Conservation (phyloP, 2,888 invertebrate genomes). For the Lathronympha strigana region DNA sequence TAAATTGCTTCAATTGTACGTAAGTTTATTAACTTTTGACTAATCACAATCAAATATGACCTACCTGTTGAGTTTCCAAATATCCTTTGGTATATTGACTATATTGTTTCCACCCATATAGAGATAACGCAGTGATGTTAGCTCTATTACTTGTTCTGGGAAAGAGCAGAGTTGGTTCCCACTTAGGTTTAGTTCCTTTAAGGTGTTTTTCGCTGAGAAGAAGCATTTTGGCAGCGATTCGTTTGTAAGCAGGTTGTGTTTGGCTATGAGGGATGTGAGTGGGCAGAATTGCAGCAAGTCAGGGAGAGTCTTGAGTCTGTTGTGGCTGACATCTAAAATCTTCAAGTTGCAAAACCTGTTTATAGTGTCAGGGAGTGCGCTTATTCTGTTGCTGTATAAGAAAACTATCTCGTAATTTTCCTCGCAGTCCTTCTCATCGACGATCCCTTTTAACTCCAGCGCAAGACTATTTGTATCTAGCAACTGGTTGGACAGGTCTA, state of each 20-base stretch:
- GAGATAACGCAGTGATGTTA: conserved; percentile 90
- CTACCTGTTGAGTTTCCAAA: conserved; percentile 83
- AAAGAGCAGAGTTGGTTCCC: conserved; percentile 94
- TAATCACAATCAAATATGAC: conserved; percentile 23
- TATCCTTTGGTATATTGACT: conserved; percentile 90
- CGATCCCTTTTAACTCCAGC: conserved; percentile 84
- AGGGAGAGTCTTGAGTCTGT: conserved; percentile 90
- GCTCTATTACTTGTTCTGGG: conserved; percentile 93
- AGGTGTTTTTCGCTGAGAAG: conserved; percentile 81
- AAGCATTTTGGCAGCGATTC: conserved; percentile 95
- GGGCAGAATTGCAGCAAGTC: conserved; percentile 90
- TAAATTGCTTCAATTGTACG: not conserved
- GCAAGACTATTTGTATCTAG: conserved; percentile 85
- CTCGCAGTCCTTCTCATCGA: conserved; percentile 84
- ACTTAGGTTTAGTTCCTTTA: conserved; percentile 96
- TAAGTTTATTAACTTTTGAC: not conserved
- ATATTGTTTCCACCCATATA: conserved; percentile 96
- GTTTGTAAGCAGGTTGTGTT: conserved; percentile 94
- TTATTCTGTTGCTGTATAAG: conserved; percentile 94
- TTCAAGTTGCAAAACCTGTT: conserved; percentile 89
- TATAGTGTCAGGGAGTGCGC: conserved; percentile 86
- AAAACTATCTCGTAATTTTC: conserved; percentile 89
- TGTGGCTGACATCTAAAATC: conserved; percentile 94
- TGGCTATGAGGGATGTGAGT: conserved; percentile 91
- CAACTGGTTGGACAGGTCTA: conserved; percentile 84